Conservation (phyloP, 2,888 invertebrate species). For the Julus scanicus region DNA sequence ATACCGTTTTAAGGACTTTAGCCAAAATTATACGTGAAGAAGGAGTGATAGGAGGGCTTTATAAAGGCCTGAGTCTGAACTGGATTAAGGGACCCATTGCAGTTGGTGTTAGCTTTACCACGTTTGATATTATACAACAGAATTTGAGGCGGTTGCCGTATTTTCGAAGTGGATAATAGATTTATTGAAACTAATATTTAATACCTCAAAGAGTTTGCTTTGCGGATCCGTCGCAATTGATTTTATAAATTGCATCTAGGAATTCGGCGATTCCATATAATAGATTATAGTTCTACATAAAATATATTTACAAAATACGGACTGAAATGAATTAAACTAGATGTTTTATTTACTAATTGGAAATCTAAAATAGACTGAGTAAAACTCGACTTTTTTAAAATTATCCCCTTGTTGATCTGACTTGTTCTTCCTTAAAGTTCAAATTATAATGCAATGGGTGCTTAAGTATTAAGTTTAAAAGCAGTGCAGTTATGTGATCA, state of each 20-base stretch:
- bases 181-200: not conserved
- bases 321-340: not conserved
- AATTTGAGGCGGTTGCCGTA: conserved; percentile 59
- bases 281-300: not conserved
- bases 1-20: conserved; percentile 76
- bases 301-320: not conserved
- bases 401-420: not conserved
- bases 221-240: not conserved
- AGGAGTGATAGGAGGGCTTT: conserved; percentile 88
- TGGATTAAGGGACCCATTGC: conserved; percentile 85
- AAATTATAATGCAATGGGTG: not conserved
- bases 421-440: not conserved
- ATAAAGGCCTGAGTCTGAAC: conserved; percentile 99
- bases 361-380: not conserved
- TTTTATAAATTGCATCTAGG: conserved; percentile 5
- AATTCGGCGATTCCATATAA: not conserved
- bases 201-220: not conserved
- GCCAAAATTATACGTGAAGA: conserved; percentile 81
- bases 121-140: conserved; percentile 84
- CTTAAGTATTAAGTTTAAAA: too few species aligned
- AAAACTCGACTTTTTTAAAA: not conserved
- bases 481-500: too few species aligned
- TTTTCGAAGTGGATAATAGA: conserved; percentile 40
- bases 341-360: not conserved
- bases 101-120: conserved; percentile 93